Evolutionary conservation across 2,113 vertebrate species (phyloP).

Genomic region (Boulengeromyrus knoepffleri): DNA sequence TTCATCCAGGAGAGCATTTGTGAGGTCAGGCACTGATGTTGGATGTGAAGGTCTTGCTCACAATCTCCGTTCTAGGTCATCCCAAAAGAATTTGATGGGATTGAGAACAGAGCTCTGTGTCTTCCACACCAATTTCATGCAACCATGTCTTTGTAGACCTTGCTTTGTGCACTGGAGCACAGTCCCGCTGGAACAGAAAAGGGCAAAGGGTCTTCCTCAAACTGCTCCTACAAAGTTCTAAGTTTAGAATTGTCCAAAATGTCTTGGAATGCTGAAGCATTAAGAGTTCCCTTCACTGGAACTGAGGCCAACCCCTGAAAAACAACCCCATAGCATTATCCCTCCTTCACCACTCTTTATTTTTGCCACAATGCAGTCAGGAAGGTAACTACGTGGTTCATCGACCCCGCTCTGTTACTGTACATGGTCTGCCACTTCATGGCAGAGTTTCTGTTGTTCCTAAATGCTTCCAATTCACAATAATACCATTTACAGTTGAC

Average conservation of each 20-base stretch:
- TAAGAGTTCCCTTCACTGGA: neutral
- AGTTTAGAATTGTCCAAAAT: neutral
- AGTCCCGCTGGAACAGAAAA: neutral
- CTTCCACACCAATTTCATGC: neutral
- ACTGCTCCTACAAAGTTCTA: neutral
- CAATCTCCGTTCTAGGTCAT: neutral
- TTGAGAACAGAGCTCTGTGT: neutral
- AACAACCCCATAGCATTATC: neutral
- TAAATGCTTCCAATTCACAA: neutral
- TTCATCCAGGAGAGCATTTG: neutral
- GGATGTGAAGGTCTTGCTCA: neutral
- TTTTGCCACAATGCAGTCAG: neutral
- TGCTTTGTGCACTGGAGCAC: neutral
- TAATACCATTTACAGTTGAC: neutral
- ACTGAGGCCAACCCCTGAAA: neutral
- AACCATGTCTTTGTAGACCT: neutral
- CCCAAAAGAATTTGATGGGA: neutral
- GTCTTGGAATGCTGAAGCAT: neutral
- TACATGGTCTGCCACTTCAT: neutral
- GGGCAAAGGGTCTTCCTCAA: neutral
- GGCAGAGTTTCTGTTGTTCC: neutral
- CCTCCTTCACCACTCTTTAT: neutral
- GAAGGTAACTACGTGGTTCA: neutral
- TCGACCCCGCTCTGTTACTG: neutral
- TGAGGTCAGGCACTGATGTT: neutral